Conservation (phyloP, 2,888 invertebrate species). For the Erebia epiphron region DNA sequence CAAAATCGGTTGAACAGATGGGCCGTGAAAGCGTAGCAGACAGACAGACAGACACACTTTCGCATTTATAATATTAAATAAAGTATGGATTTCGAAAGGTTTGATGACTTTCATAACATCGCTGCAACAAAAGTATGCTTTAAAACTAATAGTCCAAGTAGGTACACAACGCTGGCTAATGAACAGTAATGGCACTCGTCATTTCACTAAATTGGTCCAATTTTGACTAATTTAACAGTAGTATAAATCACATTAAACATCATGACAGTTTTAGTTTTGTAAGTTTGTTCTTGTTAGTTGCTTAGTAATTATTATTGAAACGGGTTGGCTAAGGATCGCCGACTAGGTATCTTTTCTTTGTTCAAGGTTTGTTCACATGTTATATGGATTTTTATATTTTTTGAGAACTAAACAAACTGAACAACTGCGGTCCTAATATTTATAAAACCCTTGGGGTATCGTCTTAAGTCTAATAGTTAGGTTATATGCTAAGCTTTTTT, state of each 20-base stretch:
- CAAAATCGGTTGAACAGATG: too few relatives aligned
- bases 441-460: neutral
- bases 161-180: conserved; percentile 9
- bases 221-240: conserved; percentile 42
- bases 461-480: neutral
- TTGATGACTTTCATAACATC: conserved; percentile 15
- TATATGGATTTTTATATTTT: neutral
- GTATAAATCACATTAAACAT: conserved; percentile 41
- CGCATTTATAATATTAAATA: too few relatives aligned
- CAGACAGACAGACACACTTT: too few relatives aligned
- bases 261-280: conserved; percentile 34
- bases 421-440: neutral
- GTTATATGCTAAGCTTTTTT: too few relatives aligned
- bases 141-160: neutral
- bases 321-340: neutral
- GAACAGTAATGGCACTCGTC: conserved; percentile 28
- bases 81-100: too few relatives aligned
- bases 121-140: neutral
- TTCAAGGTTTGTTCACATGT: neutral
- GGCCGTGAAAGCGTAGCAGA: too few relatives aligned
- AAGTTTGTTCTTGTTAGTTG: neutral
- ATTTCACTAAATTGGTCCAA: conserved; percentile 42
- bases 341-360: neutral
- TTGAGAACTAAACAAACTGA: neutral
- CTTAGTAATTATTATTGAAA: neutral